These are phyloP conservation scores for Malthinus flaveolus DNA, from an alignment of 2,888 invertebrate genomes.

Conservation along the genomic window DNA sequence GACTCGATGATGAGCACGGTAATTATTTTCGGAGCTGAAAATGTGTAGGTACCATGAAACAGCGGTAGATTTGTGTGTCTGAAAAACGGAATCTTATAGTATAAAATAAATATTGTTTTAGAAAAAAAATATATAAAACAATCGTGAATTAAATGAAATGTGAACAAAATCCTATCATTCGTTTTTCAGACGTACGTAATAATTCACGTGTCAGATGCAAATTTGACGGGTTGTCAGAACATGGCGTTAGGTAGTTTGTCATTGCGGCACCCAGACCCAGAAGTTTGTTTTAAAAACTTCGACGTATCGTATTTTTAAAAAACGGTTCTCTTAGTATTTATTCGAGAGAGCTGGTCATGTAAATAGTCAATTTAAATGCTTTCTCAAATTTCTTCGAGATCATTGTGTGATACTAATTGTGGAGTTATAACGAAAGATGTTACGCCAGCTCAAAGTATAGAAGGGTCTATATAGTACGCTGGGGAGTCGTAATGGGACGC, in stretches of 20 bases:
- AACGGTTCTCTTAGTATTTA: neutral
- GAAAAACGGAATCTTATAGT: too few relatives aligned
- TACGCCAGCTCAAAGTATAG: slow-evolving; percentile 28
- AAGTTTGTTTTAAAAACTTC: neutral
- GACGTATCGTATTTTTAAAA: slow-evolving; percentile 1
- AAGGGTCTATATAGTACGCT: slow-evolving; percentile 33
- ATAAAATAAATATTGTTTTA: too few relatives aligned
- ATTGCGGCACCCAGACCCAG: slow-evolving; percentile 1
- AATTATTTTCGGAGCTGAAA: too few relatives aligned
- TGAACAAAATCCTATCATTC: slow-evolving; percentile 5
- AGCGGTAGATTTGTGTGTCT: too few relatives aligned
- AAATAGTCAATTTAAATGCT: slow-evolving; percentile 6
- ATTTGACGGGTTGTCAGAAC: slow-evolving; percentile 7
- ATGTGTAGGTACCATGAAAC: too few relatives aligned
- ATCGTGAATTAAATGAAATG: slow-evolving; percentile 4
- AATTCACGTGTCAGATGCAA: slow-evolving; percentile 7
- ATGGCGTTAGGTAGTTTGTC: slow-evolving; percentile 4
- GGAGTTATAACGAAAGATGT: slow-evolving; percentile 27
- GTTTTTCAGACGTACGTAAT: slow-evolving; percentile 5
- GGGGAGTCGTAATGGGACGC: slow-evolving; percentile 34
- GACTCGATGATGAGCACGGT: too few relatives aligned
- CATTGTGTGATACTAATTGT: slow-evolving; percentile 23
- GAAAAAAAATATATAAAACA: neutral
- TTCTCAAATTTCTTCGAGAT: neutral
- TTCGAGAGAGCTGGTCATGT: neutral